Evolutionary conservation across 1,140 invertebrate genomes (phyloP).

Genomic region (Drosophila rhopaloa): DNA sequence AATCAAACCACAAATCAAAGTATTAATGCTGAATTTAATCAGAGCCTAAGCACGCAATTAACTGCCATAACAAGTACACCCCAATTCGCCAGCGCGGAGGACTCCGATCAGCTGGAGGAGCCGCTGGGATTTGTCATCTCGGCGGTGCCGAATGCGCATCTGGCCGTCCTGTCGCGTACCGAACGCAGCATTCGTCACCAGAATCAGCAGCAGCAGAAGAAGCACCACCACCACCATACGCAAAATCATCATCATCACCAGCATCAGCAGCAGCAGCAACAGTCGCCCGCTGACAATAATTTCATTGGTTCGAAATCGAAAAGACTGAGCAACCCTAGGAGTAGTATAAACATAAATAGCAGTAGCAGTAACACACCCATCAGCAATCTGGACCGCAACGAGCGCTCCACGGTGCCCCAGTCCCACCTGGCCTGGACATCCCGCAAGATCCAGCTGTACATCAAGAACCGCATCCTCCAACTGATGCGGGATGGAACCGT

Average conservation of each 20-base stretch:
- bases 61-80: constrained; percentile 58
- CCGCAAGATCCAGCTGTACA: constrained; percentile 91
- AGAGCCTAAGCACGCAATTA: constrained; percentile 63
- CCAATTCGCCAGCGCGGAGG: constrained; percentile 21
- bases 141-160: constrained; percentile 48
- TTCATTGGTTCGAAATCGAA: constrained; percentile 83
- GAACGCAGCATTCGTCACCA: constrained; percentile 77
- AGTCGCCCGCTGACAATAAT: constrained; percentile 51
- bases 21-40: constrained; percentile 81
- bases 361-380: constrained; percentile 63
- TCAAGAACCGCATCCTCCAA: constrained; percentile 92
- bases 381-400: constrained; percentile 85
- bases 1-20: constrained; percentile 74
- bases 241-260: constrained; percentile 45
- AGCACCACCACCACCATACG: constrained; percentile 30
- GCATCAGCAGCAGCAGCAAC: constrained; percentile 40
- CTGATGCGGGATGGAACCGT: constrained; percentile 91
- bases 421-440: constrained; percentile 88
- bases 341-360: constrained; percentile 74
- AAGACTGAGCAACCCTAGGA: constrained; percentile 84
- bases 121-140: constrained; percentile 64
- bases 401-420: constrained; percentile 87
- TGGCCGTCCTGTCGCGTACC: constrained; percentile 78
- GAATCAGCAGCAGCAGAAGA: constrained; percentile 34
- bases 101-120: constrained; percentile 35